These are phyloP conservation scores for Petromus typicus DNA, from an alignment of 2,113 vertebrate genomes.

Conservation along the genomic window DNA sequence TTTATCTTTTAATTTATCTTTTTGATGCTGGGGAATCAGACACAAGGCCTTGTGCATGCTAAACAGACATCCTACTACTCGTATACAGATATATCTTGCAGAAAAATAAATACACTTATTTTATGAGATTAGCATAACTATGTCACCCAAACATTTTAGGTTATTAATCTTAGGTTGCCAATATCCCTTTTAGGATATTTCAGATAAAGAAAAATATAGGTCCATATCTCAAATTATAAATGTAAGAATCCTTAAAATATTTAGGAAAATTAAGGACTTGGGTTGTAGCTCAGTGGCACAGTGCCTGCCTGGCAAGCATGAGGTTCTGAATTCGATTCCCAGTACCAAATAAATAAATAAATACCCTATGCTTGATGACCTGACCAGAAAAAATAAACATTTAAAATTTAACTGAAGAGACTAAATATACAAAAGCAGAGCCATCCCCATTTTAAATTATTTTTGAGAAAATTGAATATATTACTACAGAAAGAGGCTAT, in stretches of 20 bases:
- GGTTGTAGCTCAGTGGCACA: no score
- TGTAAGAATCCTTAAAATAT: neutral
- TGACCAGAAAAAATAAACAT: no score
- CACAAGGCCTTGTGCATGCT: neutral
- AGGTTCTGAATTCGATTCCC: no score
- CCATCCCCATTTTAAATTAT: neutral
- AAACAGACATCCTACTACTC: neutral
- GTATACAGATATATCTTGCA: neutral
- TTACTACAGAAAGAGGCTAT: neutral
- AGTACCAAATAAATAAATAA: no score
- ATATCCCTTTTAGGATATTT: neutral
- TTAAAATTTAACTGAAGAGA: no score
- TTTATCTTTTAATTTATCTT: neutral
- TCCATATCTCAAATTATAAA: conserved; percentile 9
- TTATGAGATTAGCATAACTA: neutral
- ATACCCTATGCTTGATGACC: no score
- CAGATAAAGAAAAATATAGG: neutral
- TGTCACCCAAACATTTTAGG: neutral
- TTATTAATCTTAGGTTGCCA: neutral
- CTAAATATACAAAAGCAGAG: no score
- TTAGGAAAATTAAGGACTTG: neutral
- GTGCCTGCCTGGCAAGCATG: no score
- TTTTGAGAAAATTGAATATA: neutral
- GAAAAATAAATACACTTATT: neutral
- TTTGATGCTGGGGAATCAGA: neutral